Conservation (phyloP, 2,797 vertebrate species). For the Garrulus glandarius region DNA sequence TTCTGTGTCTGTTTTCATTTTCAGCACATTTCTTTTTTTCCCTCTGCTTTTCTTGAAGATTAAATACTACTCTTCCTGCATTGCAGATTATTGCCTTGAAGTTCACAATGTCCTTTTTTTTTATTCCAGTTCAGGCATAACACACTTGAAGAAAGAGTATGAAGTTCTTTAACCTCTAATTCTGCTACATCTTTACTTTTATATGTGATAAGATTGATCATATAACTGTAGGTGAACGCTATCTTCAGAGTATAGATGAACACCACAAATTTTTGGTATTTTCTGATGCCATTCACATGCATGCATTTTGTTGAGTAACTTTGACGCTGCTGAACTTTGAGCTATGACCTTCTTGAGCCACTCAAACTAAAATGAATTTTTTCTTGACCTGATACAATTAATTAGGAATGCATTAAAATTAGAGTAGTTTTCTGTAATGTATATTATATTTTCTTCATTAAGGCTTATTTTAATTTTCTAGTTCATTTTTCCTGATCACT, state of each 20-base stretch:
- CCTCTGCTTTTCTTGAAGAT: background rate
- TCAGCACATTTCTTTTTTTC: background rate
- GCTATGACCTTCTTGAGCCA: background rate
- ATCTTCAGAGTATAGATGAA: background rate
- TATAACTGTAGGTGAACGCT: background rate
- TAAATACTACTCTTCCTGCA: background rate
- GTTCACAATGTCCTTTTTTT: background rate
- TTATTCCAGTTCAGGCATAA: background rate
- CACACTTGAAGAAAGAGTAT: background rate
- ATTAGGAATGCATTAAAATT: background rate
- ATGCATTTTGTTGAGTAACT: background rate
- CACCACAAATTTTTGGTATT: background rate
- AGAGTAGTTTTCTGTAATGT: background rate
- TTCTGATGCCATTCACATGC: background rate
- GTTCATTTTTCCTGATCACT: background rate
- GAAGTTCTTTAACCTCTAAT: background rate
- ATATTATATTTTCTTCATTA: background rate
- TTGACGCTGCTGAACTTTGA: background rate
- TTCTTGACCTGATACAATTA: background rate
- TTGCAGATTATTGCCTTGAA: background rate
- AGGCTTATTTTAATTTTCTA: slow-evolving; percentile 22
- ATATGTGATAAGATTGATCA: background rate
- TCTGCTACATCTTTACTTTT: background rate
- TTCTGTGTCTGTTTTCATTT: background rate
- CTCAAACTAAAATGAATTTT: background rate